Evolutionary conservation across 2,797 vertebrate species (phyloP).

Genomic region (Gambelia wislizenii): DNA sequence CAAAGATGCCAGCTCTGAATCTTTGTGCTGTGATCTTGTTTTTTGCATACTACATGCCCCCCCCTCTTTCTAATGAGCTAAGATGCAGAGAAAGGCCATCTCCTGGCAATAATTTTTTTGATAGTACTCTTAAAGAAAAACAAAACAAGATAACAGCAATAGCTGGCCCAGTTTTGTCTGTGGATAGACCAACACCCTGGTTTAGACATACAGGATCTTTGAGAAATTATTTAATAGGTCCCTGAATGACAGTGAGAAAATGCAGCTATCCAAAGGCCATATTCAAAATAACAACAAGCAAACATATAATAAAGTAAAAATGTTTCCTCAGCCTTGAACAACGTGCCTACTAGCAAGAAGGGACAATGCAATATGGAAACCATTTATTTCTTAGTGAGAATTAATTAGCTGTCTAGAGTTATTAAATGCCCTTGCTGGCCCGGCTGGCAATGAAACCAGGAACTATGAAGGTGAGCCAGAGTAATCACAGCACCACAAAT

Average conservation of each 20-base stretch:
- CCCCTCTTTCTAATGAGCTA: not conserved
- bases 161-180: not conserved
- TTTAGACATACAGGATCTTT: conserved; percentile 7
- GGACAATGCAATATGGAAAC: conserved; percentile 22
- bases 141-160: not conserved
- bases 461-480: conserved; percentile 45
- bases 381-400: conserved; percentile 60
- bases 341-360: conserved; percentile 43
- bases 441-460: conserved; percentile 29
- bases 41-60: not conserved
- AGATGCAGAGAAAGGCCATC: not conserved
- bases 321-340: conserved; percentile 46
- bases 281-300: not conserved
- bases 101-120: not conserved
- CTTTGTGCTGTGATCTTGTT: not conserved
- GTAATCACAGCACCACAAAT: conserved; percentile 6
- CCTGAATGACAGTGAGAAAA: not conserved
- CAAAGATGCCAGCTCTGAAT: not conserved
- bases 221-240: conserved; percentile 9
- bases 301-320: not conserved
- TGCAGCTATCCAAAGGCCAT: not conserved
- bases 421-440: conserved; percentile 49
- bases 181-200: not conserved
- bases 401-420: conserved; percentile 65
- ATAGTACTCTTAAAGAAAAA: not conserved